A percentile compares a stretch with the other conserved stretches of the same genome.
These are phyloP conservation scores for Clistopyga incitator DNA, from an alignment of 2,888 invertebrate species.

Conservation along the genomic window DNA sequence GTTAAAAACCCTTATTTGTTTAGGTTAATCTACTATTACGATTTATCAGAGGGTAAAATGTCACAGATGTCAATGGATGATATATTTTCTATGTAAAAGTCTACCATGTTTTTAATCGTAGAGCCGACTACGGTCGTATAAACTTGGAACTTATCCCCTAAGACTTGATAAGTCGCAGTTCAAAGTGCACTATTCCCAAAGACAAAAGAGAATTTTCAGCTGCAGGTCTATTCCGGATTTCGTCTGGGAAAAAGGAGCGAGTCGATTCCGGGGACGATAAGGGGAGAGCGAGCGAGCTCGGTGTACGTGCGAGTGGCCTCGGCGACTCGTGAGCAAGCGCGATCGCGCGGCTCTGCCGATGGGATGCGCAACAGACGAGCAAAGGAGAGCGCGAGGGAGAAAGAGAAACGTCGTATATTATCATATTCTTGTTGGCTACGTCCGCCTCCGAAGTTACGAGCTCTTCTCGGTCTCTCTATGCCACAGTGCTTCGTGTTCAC, in stretches of 20 bases:
- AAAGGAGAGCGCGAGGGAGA: constrained; percentile 40
- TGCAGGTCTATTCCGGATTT: not conserved
- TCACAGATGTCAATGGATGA: no score
- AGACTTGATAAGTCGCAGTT: not conserved
- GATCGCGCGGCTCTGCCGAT: constrained; percentile 1
- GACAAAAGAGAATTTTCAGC: constrained; percentile 1
- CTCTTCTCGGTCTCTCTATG: constrained; percentile 50
- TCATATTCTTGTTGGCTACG: constrained; percentile 57
- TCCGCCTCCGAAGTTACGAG: constrained; percentile 59
- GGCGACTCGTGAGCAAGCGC: constrained; percentile 29
- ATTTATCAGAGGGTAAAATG: no score
- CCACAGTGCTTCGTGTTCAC: constrained; percentile 46
- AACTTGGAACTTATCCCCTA: not conserved
- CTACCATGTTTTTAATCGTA: not conserved
- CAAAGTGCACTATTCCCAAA: not conserved
- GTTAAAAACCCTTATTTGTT: no score
- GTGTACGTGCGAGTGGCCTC: constrained; percentile 29
- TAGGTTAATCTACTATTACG: no score
- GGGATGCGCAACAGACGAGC: constrained; percentile 45
- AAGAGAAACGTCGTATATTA: constrained; percentile 46
- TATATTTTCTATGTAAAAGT: no score
- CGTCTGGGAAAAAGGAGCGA: not conserved
- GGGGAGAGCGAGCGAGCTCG: not conserved
- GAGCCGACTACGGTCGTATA: not conserved
- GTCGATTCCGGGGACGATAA: constrained; percentile 25